Evolutionary conservation across 1,140 invertebrate genomes (phyloP).

Genomic region (Lanistes nyassanus): DNA sequence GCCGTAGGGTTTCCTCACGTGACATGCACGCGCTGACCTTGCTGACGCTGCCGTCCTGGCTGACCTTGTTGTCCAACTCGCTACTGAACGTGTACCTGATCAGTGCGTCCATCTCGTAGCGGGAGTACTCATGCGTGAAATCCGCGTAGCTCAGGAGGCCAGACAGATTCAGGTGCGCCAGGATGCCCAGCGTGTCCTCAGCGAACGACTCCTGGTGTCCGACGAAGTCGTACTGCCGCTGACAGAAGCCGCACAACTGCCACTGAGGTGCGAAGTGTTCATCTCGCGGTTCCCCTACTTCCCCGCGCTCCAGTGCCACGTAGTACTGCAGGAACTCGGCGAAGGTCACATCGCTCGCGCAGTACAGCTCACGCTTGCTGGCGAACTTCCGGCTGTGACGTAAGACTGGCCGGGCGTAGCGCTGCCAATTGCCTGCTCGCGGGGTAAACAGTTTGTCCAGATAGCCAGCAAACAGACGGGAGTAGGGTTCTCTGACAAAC

Average conservation of each 20-base stretch:
- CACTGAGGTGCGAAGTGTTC: conserved; percentile 6
- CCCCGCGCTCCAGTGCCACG: not conserved
- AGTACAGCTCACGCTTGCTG: not conserved
- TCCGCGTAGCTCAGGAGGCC: not conserved
- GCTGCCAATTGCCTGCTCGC: not conserved
- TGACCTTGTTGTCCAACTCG: not conserved
- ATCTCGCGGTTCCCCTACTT: not conserved
- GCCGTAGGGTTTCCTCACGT: not conserved
- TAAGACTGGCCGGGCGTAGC: not conserved
- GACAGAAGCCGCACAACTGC: conserved; percentile 2
- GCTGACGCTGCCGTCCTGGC: not conserved
- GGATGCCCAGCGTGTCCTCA: not conserved
- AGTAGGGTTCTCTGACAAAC: conserved; percentile 29
- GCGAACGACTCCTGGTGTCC: conserved; percentile 9
- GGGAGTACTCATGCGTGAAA: not conserved
- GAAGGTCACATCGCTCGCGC: not conserved
- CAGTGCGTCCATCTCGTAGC: conserved; percentile 11
- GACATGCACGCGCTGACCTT: not conserved
- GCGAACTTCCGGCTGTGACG: not conserved
- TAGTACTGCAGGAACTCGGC: conserved; percentile 1
- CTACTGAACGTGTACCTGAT: not conserved
- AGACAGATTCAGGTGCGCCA: not conserved
- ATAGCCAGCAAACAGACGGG: conserved; percentile 32
- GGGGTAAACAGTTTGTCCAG: conserved; percentile 33
- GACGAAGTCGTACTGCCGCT: not conserved